phyloP scores from a whole-genome alignment of 2,797 vertebrate genomes.

The Okamejei kenojei region DNA sequence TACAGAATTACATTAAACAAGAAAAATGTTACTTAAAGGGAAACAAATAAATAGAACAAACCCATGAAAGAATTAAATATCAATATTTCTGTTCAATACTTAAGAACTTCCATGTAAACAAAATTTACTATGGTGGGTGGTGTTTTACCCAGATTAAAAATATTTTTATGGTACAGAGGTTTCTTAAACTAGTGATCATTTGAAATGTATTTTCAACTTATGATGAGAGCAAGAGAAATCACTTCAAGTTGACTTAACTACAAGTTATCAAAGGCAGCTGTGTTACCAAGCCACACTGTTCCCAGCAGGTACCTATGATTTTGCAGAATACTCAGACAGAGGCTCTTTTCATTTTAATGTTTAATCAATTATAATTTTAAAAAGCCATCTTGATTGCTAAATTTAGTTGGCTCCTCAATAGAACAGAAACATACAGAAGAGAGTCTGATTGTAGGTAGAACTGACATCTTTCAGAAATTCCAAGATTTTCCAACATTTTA shows the following conservation, averaged over 20 bases:
- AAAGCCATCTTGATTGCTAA: neutral
- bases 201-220: neutral
- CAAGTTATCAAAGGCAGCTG: neutral
- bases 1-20: conserved; percentile 33
- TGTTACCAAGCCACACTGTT: neutral
- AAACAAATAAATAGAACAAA: conserved; percentile 24
- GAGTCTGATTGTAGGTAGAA: neutral
- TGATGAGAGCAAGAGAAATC: neutral
- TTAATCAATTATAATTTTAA: neutral
- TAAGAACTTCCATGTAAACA: neutral
- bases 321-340: neutral
- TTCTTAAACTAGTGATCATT: neutral
- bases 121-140: neutral
- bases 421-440: neutral
- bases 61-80: neutral
- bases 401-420: neutral
- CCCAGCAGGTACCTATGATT: neutral
- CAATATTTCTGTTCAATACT: neutral
- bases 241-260: neutral
- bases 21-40: conserved; percentile 29
- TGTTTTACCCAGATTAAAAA: neutral
- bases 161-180: neutral
- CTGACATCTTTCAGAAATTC: neutral
- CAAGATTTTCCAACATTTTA: neutral
- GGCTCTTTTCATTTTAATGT: neutral